phyloP scores from a whole-genome alignment of 2,888 invertebrate species.

The Noctua janthina region DNA sequence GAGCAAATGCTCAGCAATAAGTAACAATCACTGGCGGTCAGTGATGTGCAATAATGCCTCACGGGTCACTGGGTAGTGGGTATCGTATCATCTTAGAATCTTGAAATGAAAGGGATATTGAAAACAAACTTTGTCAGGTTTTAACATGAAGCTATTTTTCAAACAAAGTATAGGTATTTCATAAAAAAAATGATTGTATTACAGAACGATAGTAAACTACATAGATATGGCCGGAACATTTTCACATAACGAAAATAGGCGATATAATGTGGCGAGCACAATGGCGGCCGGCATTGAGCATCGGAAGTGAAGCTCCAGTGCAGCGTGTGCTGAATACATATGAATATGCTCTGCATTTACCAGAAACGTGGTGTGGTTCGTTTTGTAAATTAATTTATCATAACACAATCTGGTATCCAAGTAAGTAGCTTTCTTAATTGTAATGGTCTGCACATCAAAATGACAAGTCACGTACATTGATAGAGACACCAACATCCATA shows the following conservation, averaged over 20 bases:
- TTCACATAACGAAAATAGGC: conserved; percentile 57
- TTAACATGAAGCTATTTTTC: not conserved
- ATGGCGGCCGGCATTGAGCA: conserved; percentile 48
- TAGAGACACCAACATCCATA: not conserved
- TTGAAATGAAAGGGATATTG: not conserved
- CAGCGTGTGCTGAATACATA: not conserved
- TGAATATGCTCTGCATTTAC: not conserved
- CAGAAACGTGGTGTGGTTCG: not conserved
- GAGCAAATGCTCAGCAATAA: conserved; percentile 18
- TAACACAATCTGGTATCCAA: no score
- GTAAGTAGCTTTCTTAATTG: not conserved
- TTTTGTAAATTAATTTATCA: no score
- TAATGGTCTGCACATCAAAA: not conserved
- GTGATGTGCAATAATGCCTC: conserved; percentile 8
- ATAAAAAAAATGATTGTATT: not conserved
- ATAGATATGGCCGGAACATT: conserved; percentile 38
- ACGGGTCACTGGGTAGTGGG: conserved; percentile 20
- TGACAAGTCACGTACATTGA: not conserved
- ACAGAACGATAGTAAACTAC: not conserved
- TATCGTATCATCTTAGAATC: not conserved
- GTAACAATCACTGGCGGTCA: not conserved
- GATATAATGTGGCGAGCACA: conserved; percentile 43
- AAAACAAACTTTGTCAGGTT: not conserved
- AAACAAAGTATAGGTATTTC: not conserved
- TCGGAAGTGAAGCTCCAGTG: conserved; percentile 39